Evolutionary conservation across 2,888 invertebrate species (phyloP), one percentile per base, ranked within the genome.

Genomic region (Xestia ashworthii): DNA sequence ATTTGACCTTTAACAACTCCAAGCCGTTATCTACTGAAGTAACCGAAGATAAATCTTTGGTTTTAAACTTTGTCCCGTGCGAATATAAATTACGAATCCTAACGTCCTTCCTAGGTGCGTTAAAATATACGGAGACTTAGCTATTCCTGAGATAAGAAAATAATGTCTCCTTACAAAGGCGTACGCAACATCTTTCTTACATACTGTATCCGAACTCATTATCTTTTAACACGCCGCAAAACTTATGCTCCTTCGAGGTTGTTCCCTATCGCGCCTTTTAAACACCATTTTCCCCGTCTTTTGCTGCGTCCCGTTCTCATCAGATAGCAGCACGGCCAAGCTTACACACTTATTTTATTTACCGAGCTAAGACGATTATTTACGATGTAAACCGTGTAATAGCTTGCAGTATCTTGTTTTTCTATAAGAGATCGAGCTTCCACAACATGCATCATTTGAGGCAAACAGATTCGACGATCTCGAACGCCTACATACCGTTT

Each of bases 321-420:
- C 96, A 94, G 96, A 96, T 96, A 96, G 88, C 89, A 88, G 83
- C 93, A 91, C 93, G 93, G 93, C 93, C 92, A 89, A 90, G 92
- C 92, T 94, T 93, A 93, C 93, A 93, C 93, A 93, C 93, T 95
- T 96, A 96, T 96, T 88, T 96, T 96, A 96, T 96, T 96, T 96
- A 96, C 95, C 88, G 88, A 91, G 91, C 93, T 93, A 93, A 94
- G 93, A 93, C 92, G 93, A 95, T 95, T 96, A 96, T 96, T 96
- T 96, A 96, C 96, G 95, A 95, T 93, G 94, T 93, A 93, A 93
- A 92, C 87, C 92, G 91, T 92, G 94, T 96, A 95, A 96, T 95
- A 94, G 95, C 93, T 93, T 91, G 92, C 91, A 91, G 92, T 95
- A 94, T 94, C 93, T 93, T 92, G 93, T 95, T 95, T 94, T 95